phyloP scores from a whole-genome alignment of 2,797 vertebrate genomes.

The Notolabrus celidotus region DNA sequence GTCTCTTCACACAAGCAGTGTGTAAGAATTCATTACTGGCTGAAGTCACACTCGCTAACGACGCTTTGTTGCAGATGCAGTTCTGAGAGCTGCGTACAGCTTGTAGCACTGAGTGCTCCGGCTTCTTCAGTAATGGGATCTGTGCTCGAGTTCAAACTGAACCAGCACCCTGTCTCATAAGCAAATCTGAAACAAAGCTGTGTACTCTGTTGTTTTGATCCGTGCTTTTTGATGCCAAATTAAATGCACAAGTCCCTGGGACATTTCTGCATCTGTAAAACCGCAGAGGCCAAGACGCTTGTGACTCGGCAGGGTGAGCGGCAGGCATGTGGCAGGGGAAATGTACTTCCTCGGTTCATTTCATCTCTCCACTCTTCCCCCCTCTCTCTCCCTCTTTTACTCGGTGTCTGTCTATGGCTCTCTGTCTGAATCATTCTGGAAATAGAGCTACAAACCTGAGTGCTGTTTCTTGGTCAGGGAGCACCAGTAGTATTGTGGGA shows the following conservation, averaged over 20 bases:
- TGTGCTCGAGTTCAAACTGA: constrained; percentile 54
- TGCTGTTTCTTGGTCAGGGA: constrained; percentile 62
- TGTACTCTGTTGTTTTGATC: constrained; percentile 58
- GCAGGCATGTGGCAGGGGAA: constrained; percentile 61
- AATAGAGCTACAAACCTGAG: constrained; percentile 66
- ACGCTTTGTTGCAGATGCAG: constrained; percentile 18
- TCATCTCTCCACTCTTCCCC: constrained; percentile 27
- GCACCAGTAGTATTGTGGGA: constrained; percentile 63
- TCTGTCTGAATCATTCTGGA: constrained; percentile 41
- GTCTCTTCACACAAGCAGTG: constrained; percentile 12
- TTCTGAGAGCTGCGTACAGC: constrained; percentile 29
- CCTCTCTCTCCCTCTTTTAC: constrained; percentile 20
- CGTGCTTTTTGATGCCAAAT: constrained; percentile 61
- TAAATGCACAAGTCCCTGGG: constrained; percentile 58
- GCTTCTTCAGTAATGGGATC: constrained; percentile 54
- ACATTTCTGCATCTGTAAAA: constrained; percentile 62
- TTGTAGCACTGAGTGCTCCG: constrained; percentile 38
- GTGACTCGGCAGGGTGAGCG: constrained; percentile 57
- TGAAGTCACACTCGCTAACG: constrained; percentile 30
- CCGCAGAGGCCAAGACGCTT: constrained; percentile 47
- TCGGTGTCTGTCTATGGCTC: constrained; percentile 22
- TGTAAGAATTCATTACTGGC: constrained; percentile 26
- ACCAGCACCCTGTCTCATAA: constrained; percentile 53
- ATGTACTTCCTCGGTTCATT: constrained; percentile 69
- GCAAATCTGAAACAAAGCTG: constrained; percentile 65